Evolutionary conservation across 2,888 invertebrate genomes (phyloP).

Genomic region (Nysson spinosus): DNA sequence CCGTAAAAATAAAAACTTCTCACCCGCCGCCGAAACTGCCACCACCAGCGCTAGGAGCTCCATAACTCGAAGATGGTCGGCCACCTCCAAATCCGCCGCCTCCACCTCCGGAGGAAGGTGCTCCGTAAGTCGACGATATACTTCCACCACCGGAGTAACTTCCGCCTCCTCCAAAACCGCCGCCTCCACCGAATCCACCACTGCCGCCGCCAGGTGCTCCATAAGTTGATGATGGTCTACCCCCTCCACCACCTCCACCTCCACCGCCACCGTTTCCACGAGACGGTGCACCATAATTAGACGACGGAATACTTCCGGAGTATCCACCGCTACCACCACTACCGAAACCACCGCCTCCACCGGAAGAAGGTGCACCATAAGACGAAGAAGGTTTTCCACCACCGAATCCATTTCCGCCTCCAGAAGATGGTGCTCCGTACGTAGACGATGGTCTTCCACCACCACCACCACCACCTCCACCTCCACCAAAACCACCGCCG

Average conservation of each 20-base stretch:
- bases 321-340: slow-evolving; percentile 65
- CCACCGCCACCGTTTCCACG: slow-evolving; percentile 66
- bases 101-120: slow-evolving; percentile 44
- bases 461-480: slow-evolving; percentile 49
- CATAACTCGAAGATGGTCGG: slow-evolving; percentile 61
- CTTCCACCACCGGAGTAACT: slow-evolving; percentile 60
- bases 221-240: slow-evolving; percentile 68
- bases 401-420: slow-evolving; percentile 56
- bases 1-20: too few relatives aligned
- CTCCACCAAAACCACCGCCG: slow-evolving; percentile 47
- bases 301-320: slow-evolving; percentile 73
- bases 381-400: slow-evolving; percentile 66
- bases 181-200: slow-evolving; percentile 58
- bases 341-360: slow-evolving; percentile 66
- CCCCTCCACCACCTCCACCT: slow-evolving; percentile 72
- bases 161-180: slow-evolving; percentile 47
- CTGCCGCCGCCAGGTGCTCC: slow-evolving; percentile 57
- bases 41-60: slow-evolving; percentile 80
- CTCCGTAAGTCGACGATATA: slow-evolving; percentile 63
- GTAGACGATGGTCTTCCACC: slow-evolving; percentile 48
- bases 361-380: slow-evolving; percentile 75
- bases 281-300: slow-evolving; percentile 68
- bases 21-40: slow-evolving; percentile 56
- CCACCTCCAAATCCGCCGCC: slow-evolving; percentile 31
- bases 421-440: slow-evolving; percentile 77